A percentile compares a stretch with the other conserved stretches of the same genome.
Conservation (phyloP, 2,113 vertebrate species). For the Bettongia penicillata region DNA sequence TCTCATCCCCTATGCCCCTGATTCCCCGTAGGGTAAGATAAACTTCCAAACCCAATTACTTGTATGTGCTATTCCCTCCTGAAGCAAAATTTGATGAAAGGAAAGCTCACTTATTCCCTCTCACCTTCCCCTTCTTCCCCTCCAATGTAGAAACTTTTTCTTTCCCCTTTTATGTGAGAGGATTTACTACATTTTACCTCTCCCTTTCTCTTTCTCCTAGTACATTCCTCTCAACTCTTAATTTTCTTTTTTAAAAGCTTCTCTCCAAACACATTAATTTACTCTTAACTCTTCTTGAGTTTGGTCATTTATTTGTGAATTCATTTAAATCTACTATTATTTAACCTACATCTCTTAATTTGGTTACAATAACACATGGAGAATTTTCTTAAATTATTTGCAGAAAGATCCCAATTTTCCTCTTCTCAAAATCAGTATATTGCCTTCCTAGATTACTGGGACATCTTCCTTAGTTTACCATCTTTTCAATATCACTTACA, state of each 20-base stretch:
- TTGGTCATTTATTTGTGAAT: background rate
- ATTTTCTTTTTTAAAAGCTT: background rate
- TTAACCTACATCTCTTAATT: background rate
- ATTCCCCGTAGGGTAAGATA: too few relatives aligned
- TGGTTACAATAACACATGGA: background rate
- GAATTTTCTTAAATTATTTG: background rate
- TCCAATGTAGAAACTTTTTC: too few relatives aligned
- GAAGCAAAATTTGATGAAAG: too few relatives aligned
- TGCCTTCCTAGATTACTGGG: background rate
- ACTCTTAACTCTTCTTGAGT: background rate
- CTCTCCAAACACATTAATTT: background rate
- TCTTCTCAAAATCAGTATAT: background rate
- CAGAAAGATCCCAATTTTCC: background rate
- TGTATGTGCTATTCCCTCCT: too few relatives aligned
- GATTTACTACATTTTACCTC: too few relatives aligned
- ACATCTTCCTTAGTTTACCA: background rate
- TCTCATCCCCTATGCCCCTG: too few relatives aligned
- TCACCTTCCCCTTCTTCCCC: too few relatives aligned
- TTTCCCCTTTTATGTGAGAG: too few relatives aligned
- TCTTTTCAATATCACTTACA: background rate
- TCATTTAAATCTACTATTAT: background rate
- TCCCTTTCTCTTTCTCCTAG: too few relatives aligned
- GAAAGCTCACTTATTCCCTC: too few relatives aligned
- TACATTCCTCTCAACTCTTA: too few relatives aligned
- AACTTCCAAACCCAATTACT: too few relatives aligned